Evolutionary conservation across 2,113 vertebrate genomes (phyloP), one percentile per base, ranked within the genome.

Genomic region (Sapayoa aenigma): DNA sequence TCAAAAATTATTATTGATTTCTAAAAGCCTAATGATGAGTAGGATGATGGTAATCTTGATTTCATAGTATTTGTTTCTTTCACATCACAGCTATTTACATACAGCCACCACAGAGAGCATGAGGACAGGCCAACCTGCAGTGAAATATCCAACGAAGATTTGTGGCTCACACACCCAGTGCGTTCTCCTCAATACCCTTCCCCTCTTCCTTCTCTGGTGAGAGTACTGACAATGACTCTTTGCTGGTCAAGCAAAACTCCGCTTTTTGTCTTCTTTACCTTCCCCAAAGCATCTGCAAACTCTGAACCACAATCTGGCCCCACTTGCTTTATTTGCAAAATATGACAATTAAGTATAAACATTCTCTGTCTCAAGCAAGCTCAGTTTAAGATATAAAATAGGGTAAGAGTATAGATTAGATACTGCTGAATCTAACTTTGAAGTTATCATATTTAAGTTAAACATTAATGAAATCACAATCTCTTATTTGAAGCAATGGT

Each of bases 291-390:
- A 82, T 84, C 66, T 41, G 14, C 73, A 60, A 91, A 74, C 55
- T 83, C 46, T 59, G 67, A 93, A 66, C 28, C 20, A 74, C 39
- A 74, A 41, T 65, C 76, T 74, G 76, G 27, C 23, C 63, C 25
- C 49, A 49, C 87, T 94, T 90, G 44, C 60, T 95, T 76, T 85
- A 73, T 86, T 88, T 90, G 60, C 44, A 83, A 94, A 76, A 83
- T 58, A 88, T 33, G 41, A 77, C 67, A 83, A 58, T n/a, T 52
- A 59, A 37, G 21, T 90, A 80, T 93, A 94, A 96, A 95, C 22
- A 88, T 76, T 67, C 67, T 17, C 20, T 5, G 1, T 77, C n/a
- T 76, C 82, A 53, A 49, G 46, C 20, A 92, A 94, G 18, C 31
- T 82, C 33, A 46, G 49, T 65, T 91, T 79, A 66, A 76, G 30